Conservation (phyloP, 1,140 invertebrate species). For the Meloidogyne exigua region DNA sequence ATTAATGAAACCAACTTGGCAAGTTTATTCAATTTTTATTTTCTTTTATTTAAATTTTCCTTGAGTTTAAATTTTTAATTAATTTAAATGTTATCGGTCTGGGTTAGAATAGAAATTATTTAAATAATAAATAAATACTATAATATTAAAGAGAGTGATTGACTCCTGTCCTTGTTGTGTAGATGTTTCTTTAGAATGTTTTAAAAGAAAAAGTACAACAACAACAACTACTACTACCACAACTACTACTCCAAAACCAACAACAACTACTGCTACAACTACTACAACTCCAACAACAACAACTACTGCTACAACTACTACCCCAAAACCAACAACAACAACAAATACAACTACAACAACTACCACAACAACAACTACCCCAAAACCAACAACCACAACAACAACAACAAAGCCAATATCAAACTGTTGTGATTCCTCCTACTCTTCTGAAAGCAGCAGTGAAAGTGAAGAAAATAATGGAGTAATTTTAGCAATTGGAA, state of each 20-base stretch:
- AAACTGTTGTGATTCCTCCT: background rate
- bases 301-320: too few relatives aligned
- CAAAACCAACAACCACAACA: background rate
- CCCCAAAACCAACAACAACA: too few relatives aligned
- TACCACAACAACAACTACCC: background rate
- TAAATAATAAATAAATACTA: too few relatives aligned
- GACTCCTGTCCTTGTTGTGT: conserved; percentile 1
- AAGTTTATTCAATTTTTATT: background rate
- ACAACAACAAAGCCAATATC: too few relatives aligned
- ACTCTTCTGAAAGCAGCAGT: background rate
- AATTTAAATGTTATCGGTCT: too few relatives aligned
- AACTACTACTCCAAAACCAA: background rate
- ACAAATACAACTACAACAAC: background rate
- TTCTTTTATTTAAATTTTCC: too few relatives aligned
- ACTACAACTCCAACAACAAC: background rate
- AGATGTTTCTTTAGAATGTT: conserved; percentile 7
- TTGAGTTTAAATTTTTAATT: too few relatives aligned
- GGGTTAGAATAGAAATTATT: too few relatives aligned
- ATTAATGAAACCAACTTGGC: background rate
- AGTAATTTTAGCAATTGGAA: conserved; percentile 1
- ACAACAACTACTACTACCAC: background rate
- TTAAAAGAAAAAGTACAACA: background rate
- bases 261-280: background rate
- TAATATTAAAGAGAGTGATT: background rate
- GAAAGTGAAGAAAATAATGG: background rate